Evolutionary conservation across 2,113 vertebrate genomes (phyloP).

Genomic region (Carassius gibelio): DNA sequence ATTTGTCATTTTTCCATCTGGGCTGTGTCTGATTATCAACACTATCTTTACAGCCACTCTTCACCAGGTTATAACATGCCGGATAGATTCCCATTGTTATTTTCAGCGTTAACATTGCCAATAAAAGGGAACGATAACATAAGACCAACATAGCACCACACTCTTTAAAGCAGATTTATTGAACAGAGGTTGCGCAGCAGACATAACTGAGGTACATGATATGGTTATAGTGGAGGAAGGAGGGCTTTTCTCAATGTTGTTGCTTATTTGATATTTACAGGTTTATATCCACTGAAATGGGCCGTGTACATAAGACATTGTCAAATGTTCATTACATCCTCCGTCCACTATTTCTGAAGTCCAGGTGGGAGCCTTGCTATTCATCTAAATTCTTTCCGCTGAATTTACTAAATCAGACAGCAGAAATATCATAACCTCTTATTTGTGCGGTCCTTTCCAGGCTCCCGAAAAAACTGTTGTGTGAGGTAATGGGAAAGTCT

Average conservation of each 20-base stretch:
- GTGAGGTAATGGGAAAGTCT: conserved; percentile 85
- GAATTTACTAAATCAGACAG: conserved; percentile 31
- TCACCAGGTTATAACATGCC: background rate
- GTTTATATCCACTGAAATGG: conserved; percentile 5
- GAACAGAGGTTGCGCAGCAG: conserved; percentile 89
- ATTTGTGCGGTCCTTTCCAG: conserved; percentile 56
- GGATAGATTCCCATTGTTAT: background rate
- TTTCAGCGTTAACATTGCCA: conserved; percentile 42
- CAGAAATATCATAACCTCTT: conserved; percentile 43
- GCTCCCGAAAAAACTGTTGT: conserved; percentile 80
- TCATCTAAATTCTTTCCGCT: conserved; percentile 24
- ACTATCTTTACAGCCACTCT: conserved; percentile 18
- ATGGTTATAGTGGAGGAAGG: conserved; percentile 78
- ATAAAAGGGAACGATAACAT: conserved; percentile 81
- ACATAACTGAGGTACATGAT: conserved; percentile 92
- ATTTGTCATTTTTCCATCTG: background rate
- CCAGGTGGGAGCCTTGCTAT: conserved; percentile 73
- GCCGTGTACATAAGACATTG: background rate
- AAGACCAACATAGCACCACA: conserved; percentile 88
- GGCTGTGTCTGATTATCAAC: conserved; percentile 65
- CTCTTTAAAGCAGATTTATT: conserved; percentile 90
- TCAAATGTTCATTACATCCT: background rate
- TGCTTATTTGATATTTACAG: conserved; percentile 26
- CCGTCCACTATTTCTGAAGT: conserved; percentile 76
- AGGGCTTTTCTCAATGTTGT: conserved; percentile 57